These are phyloP conservation scores for Hipposideros larvatus DNA, from an alignment of 2,797 vertebrate species.

Conservation along the genomic window DNA sequence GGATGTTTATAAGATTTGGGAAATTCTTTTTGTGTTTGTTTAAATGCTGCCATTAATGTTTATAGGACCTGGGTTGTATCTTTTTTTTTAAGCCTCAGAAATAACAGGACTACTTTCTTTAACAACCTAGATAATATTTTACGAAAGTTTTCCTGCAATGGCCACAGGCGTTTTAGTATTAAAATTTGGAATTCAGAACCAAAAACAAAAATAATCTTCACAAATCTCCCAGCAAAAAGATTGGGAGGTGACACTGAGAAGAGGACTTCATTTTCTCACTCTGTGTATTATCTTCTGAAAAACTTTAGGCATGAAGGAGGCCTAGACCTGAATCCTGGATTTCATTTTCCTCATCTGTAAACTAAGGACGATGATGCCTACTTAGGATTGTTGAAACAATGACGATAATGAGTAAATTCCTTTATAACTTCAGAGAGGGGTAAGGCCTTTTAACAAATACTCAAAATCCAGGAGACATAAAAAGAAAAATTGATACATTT, in stretches of 20 bases:
- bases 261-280: not conserved
- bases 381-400: not conserved
- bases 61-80: not conserved
- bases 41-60: constrained; percentile 16
- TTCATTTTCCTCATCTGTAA: not conserved
- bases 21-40: constrained; percentile 5
- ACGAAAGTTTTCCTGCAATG: not conserved
- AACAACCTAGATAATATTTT: not conserved
- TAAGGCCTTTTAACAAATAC: not conserved
- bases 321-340: not conserved
- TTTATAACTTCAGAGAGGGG: not conserved
- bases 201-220: not conserved
- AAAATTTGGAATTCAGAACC: constrained; percentile 5
- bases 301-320: not conserved
- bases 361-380: not conserved
- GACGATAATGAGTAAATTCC: not conserved
- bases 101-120: not conserved
- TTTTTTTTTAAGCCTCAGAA: not conserved
- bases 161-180: not conserved
- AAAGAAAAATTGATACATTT: not conserved
- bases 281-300: not conserved
- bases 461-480: not conserved
- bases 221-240: not conserved
- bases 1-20: constrained; percentile 66
- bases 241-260: not conserved